A percentile compares a stretch with the other conserved stretches of the same genome.
Evolutionary conservation across 2,797 vertebrate species (phyloP).

Genomic region (Enteromius radiatus): DNA sequence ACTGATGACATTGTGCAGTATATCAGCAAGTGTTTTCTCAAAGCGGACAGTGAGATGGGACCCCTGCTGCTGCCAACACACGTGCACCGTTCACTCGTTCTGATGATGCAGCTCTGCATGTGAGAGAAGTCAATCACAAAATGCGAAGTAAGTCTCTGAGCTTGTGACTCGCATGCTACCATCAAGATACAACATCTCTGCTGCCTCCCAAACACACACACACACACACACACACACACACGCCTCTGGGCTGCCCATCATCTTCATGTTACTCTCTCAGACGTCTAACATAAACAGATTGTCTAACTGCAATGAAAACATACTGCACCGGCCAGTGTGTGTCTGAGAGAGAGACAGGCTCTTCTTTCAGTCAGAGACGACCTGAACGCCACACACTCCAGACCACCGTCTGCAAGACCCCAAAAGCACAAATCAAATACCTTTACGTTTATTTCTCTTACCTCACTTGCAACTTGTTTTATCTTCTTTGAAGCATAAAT

Average conservation of each 20-base stretch:
- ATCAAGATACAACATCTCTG: constrained; percentile 23
- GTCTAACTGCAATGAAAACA: constrained; percentile 62
- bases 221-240: constrained; percentile 32
- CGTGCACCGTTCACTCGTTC: constrained; percentile 13
- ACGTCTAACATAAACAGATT: constrained; percentile 59
- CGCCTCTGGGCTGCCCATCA: constrained; percentile 55
- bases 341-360: constrained; percentile 48
- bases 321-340: constrained; percentile 43
- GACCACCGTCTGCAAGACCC: constrained; percentile 18
- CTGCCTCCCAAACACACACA: constrained; percentile 14
- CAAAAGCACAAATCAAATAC: background rate
- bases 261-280: constrained; percentile 57
- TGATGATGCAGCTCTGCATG: constrained; percentile 14
- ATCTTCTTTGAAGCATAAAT: background rate
- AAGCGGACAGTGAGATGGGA: constrained; percentile 53
- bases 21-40: constrained; percentile 46
- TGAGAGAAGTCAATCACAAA: constrained; percentile 38
- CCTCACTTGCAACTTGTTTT: background rate
- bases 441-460: constrained; percentile 1
- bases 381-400: constrained; percentile 33
- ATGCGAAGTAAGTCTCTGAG: background rate
- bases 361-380: constrained; percentile 52
- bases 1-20: constrained; percentile 54
- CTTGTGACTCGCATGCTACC: constrained; percentile 30
- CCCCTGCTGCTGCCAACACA: constrained; percentile 34